Evolutionary conservation across 2,797 vertebrate genomes (phyloP).

Genomic region (Galaxias olidus): DNA sequence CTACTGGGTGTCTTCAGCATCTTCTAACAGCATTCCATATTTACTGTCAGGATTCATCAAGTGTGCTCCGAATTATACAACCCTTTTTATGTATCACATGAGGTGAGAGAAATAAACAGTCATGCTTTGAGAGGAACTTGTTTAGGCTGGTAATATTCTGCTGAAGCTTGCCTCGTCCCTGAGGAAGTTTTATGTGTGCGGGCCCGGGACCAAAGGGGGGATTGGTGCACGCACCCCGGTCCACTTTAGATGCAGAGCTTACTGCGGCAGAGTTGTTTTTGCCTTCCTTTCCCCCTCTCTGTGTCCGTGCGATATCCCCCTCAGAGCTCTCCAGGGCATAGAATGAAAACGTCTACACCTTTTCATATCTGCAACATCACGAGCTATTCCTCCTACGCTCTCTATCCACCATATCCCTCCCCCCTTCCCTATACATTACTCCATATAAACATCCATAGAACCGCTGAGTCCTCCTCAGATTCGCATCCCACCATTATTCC

Average conservation of each 20-base stretch:
- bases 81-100: slow-evolving; percentile 18
- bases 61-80: slow-evolving; percentile 21
- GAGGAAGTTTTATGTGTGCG: slow-evolving; percentile 25
- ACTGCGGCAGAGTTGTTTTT: slow-evolving; percentile 44
- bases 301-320: slow-evolving; percentile 16
- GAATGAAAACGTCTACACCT: slow-evolving; percentile 7
- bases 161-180: slow-evolving; percentile 48
- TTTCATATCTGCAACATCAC: slow-evolving; percentile 14
- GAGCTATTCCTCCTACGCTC: slow-evolving; percentile 10
- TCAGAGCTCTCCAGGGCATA: slow-evolving; percentile 6
- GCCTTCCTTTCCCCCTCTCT: slow-evolving; percentile 19
- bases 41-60: slow-evolving; percentile 12
- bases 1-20: neutral
- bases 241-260: slow-evolving; percentile 17
- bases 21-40: slow-evolving; percentile 11
- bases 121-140: slow-evolving; percentile 31
- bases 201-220: neutral
- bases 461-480: too few species aligned
- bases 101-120: slow-evolving; percentile 17
- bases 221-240: slow-evolving; percentile 25
- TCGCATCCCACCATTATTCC: neutral
- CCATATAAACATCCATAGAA: neutral
- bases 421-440: slow-evolving; percentile 3
- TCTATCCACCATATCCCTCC: neutral
- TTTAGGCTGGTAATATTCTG: slow-evolving; percentile 48